Conservation (phyloP, 2,888 invertebrate species). For the Hirtodrosophila duncani region DNA sequence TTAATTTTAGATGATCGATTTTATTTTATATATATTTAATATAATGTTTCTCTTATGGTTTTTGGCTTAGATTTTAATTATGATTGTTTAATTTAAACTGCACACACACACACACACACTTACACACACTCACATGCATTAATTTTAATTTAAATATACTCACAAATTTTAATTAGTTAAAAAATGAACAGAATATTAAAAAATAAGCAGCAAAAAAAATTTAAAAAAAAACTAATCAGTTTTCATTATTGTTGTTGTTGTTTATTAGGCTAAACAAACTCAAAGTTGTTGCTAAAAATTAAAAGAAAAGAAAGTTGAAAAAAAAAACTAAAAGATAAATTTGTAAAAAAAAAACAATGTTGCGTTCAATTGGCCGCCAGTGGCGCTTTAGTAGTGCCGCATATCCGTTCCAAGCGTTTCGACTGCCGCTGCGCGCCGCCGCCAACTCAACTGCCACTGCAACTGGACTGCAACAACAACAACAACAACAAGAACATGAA, state of each 20-base stretch:
- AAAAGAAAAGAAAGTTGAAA: conserved; percentile 19
- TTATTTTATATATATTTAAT: conserved; percentile 2
- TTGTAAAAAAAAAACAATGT: conserved; percentile 69
- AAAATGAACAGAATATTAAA: conserved; percentile 20
- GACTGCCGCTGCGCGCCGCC: conserved; percentile 38
- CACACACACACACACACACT: conserved; percentile 15
- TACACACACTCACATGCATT: conserved; percentile 13
- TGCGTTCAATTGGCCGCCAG: conserved; percentile 75
- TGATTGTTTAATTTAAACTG: conserved; percentile 12
- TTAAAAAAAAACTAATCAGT: too few species aligned
- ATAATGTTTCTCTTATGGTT: conserved; percentile 3
- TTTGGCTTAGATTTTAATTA: conserved; percentile 1
- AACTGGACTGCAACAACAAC: conserved; percentile 49
- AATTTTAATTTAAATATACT: conserved; percentile 40
- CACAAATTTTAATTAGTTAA: conserved; percentile 38
- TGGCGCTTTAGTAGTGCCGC: conserved; percentile 64
- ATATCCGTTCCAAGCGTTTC: conserved; percentile 52
- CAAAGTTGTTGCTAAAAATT: too few species aligned
- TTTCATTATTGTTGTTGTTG: conserved; percentile 46
- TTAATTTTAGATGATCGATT: conserved; percentile 2
- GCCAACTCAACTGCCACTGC: conserved; percentile 57
- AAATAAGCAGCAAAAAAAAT: conserved; percentile 32
- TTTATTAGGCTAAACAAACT: conserved; percentile 21
- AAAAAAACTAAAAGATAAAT: conserved; percentile 25
- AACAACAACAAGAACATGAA: conserved; percentile 44